Percentiles rank a stretch among this genome's conserved stretches.
These are phyloP conservation scores for Fragum fragum DNA, from an alignment of 2,888 invertebrate species.

Conservation along the genomic window DNA sequence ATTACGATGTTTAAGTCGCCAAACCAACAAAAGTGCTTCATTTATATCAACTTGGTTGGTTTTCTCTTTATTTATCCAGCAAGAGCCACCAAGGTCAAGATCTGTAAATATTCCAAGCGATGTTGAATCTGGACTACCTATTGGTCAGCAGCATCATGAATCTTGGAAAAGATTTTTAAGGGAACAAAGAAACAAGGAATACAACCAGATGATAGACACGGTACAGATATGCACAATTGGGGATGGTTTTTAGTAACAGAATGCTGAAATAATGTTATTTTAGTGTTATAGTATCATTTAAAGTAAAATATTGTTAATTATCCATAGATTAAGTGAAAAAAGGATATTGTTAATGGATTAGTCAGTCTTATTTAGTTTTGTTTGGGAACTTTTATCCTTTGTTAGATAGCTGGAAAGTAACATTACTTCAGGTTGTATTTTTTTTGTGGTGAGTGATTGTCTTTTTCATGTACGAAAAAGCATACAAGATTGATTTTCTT, in stretches of 20 bases:
- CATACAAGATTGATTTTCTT: too few relatives aligned
- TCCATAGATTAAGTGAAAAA: too few relatives aligned
- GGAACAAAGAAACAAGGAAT: conserved; percentile 62
- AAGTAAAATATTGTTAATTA: too few relatives aligned
- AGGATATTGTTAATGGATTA: too few relatives aligned
- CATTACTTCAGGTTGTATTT: conserved; percentile 18
- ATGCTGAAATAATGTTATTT: conserved; percentile 23
- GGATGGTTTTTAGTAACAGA: background rate
- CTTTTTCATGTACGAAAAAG: background rate
- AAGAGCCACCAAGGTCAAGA: conserved; percentile 47
- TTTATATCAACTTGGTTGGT: too few relatives aligned
- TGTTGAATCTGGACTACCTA: conserved; percentile 61
- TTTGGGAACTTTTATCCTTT: too few relatives aligned
- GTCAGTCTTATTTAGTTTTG: too few relatives aligned
- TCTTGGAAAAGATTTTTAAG: conserved; percentile 58
- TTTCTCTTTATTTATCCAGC: conserved; percentile 30
- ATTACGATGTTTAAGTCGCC: too few relatives aligned
- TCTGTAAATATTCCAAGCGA: conserved; percentile 50
- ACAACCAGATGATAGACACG: conserved; percentile 62
- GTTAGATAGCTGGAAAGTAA: background rate
- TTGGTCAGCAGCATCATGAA: conserved; percentile 66
- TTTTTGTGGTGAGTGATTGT: background rate
- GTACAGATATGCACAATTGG: conserved; percentile 43
- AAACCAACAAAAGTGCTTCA: too few relatives aligned
- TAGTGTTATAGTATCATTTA: too few relatives aligned